phyloP scores from a whole-genome alignment of 1,140 invertebrate genomes.

The Ceratoteleas bidentatus region DNA sequence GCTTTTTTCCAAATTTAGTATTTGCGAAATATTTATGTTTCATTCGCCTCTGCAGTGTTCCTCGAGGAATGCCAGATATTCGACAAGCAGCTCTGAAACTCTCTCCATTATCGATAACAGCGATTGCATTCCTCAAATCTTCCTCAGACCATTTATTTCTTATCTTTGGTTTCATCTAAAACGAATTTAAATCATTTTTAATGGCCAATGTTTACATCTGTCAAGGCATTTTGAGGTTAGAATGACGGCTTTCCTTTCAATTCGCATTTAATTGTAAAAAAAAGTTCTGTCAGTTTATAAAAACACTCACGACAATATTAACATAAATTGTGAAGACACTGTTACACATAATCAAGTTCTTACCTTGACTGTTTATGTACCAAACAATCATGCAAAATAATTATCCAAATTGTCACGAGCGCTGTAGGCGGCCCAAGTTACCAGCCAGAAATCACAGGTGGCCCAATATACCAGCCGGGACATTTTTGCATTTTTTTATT shows the following conservation, averaged over 20 bases:
- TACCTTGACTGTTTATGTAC: too few species aligned
- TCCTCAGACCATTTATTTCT: neutral
- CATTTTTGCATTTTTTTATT: neutral
- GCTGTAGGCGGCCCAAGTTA: neutral
- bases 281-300: neutral
- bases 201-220: too few species aligned
- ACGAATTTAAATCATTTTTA: neutral
- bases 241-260: too few species aligned
- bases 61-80: constrained; percentile 1
- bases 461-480: constrained; percentile 1
- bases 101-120: neutral
- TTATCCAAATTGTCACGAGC: too few species aligned
- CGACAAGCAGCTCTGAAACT: neutral
- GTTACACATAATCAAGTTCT: too few species aligned
- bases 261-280: neutral
- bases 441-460: neutral
- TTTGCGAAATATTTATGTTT: neutral
- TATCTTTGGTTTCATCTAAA: constrained; percentile 4
- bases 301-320: too few species aligned
- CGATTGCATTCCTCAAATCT: neutral
- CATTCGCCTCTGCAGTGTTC: constrained; percentile 3
- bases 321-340: neutral
- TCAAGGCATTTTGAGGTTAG: too few species aligned
- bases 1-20: neutral
- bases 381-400: too few species aligned